These are phyloP conservation scores for Pardalotus punctatus DNA, from an alignment of 2,113 vertebrate genomes.

Conservation along the genomic window DNA sequence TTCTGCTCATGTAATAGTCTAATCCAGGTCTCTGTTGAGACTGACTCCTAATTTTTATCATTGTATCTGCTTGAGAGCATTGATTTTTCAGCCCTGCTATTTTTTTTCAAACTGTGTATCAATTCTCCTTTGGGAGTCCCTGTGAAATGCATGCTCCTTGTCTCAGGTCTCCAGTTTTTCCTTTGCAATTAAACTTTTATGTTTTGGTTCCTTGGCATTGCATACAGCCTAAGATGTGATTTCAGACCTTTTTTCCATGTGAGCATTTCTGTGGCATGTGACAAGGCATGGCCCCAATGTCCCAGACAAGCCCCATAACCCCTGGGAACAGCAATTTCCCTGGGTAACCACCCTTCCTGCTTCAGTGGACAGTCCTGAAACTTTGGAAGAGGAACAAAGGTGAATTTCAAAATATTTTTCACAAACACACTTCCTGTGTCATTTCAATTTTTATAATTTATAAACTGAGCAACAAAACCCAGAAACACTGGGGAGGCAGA, in stretches of 20 bases:
- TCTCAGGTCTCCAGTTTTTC: not conserved
- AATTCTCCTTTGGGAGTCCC: not conserved
- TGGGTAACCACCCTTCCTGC: not conserved
- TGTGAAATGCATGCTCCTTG: not conserved
- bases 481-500: not conserved
- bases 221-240: not conserved
- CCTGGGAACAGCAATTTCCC: not conserved
- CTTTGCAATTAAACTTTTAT: conserved; percentile 2
- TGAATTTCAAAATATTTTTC: not conserved
- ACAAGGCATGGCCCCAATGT: not conserved
- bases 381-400: not conserved
- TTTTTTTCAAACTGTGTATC: not conserved
- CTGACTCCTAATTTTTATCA: not conserved
- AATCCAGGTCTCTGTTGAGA: not conserved
- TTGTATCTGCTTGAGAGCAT: not conserved
- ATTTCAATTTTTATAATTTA: not conserved
- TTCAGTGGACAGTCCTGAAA: not conserved
- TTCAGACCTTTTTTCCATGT: not conserved
- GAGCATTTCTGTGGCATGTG: not conserved
- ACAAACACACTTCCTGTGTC: not conserved
- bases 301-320: not conserved
- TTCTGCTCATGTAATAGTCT: not conserved
- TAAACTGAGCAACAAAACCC: not conserved
- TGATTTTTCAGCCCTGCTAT: not conserved
- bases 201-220: not conserved